These are phyloP conservation scores for Oncorhynchus keta DNA, from an alignment of 2,113 vertebrate species.

Conservation along the genomic window DNA sequence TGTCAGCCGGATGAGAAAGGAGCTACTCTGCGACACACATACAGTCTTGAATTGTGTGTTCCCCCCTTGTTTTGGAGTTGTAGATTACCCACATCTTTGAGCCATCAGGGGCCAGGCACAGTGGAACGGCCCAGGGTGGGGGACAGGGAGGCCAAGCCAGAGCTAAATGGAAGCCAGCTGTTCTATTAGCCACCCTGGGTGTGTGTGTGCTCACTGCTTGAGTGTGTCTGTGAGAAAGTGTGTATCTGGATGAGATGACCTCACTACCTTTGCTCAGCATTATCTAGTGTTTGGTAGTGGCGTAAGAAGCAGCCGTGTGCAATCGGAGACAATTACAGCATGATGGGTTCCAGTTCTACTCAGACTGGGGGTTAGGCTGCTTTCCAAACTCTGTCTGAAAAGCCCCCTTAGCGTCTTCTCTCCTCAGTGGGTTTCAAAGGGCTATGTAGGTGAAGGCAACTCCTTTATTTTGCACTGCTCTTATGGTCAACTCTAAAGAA, in stretches of 20 bases:
- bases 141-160: background rate
- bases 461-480: too few species aligned
- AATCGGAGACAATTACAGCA: background rate
- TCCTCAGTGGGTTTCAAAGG: background rate
- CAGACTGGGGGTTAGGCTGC: background rate
- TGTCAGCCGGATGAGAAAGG: background rate
- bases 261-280: background rate
- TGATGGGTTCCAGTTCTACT: background rate
- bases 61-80: background rate
- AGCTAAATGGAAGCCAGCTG: slow-evolving; percentile 2
- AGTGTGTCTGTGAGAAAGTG: background rate
- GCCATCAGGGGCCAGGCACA: background rate
- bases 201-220: background rate
- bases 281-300: background rate
- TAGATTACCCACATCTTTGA: background rate
- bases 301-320: background rate
- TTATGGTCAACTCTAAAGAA: too few species aligned
- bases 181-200: background rate
- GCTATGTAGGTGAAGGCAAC: too few species aligned
- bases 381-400: background rate
- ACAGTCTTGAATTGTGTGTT: background rate
- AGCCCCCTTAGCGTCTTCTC: background rate
- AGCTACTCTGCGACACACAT: background rate
- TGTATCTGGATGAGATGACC: background rate
- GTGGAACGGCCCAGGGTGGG: background rate